phyloP scores from a whole-genome alignment of 2,888 invertebrate genomes.

The Neocrepidodera transversa region DNA sequence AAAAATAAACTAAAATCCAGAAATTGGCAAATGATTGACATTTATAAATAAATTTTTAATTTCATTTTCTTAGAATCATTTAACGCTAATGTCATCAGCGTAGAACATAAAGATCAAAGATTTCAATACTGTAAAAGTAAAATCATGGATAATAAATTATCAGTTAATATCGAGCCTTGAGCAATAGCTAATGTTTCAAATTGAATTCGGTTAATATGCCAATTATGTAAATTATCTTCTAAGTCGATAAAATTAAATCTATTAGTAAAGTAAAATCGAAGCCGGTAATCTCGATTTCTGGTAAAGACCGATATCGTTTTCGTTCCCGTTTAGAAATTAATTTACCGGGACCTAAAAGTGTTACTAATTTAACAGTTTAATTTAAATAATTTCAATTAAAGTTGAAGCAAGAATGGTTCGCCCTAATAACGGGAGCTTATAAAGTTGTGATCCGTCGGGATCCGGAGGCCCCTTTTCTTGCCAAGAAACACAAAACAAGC shows the following conservation, averaged over 20 bases:
- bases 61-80: no score
- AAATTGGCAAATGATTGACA: no score
- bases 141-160: no score
- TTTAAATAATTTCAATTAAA: constrained; percentile 48
- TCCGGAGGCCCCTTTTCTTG: constrained; percentile 26
- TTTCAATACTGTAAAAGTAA: no score
- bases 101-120: no score
- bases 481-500: constrained; percentile 35
- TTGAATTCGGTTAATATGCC: no score
- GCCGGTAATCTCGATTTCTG: constrained; percentile 19
- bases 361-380: constrained; percentile 33
- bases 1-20: no score
- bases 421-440: constrained; percentile 36
- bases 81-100: no score
- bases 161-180: no score
- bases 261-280: constrained; percentile 23
- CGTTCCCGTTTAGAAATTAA: constrained; percentile 23
- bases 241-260: constrained; percentile 1
- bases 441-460: constrained; percentile 34
- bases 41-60: no score
- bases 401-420: constrained; percentile 36
- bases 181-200: no score
- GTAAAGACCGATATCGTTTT: constrained; percentile 14
- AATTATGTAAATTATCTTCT: background rate
- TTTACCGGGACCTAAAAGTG: constrained; percentile 25